These are phyloP conservation scores for Brachyptera risi DNA, from an alignment of 2,888 invertebrate genomes.

Conservation along the genomic window DNA sequence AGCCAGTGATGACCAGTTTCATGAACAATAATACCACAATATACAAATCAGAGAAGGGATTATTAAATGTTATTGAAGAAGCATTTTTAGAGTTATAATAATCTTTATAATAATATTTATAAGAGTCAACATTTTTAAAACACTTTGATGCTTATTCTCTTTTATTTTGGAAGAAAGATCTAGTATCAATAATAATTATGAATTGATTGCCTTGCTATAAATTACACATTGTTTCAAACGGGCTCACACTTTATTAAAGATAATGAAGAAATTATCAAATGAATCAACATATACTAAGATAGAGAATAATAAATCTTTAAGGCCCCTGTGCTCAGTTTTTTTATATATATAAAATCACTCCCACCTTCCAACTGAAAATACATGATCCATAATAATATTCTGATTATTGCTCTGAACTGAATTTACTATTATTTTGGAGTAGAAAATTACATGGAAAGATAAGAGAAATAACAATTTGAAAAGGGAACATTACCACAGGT, in stretches of 20 bases:
- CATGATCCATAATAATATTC: constrained; percentile 24
- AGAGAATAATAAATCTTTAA: constrained; percentile 28
- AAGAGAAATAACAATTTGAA: background rate
- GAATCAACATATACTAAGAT: constrained; percentile 8
- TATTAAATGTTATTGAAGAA: no score
- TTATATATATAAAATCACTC: constrained; percentile 28
- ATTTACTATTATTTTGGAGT: constrained; percentile 5
- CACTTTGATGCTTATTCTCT: constrained; percentile 25
- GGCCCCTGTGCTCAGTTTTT: constrained; percentile 31
- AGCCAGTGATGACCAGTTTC: no score
- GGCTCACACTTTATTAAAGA: constrained; percentile 26
- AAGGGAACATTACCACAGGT: no score
- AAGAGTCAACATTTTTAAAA: constrained; percentile 29
- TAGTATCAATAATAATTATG: constrained; percentile 28
- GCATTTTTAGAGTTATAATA: no score
- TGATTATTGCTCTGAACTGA: constrained; percentile 33
- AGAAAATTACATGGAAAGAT: background rate
- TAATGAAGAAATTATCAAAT: constrained; percentile 18
- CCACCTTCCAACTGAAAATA: constrained; percentile 21
- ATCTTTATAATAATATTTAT: constrained; percentile 22
- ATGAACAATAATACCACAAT: no score
- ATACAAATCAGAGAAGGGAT: no score
- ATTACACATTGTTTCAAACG: constrained; percentile 28
- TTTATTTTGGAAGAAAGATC: constrained; percentile 30
- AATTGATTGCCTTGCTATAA: constrained; percentile 31